phyloP scores from a whole-genome alignment of 1,140 invertebrate species.

The Oppia nitens region DNA sequence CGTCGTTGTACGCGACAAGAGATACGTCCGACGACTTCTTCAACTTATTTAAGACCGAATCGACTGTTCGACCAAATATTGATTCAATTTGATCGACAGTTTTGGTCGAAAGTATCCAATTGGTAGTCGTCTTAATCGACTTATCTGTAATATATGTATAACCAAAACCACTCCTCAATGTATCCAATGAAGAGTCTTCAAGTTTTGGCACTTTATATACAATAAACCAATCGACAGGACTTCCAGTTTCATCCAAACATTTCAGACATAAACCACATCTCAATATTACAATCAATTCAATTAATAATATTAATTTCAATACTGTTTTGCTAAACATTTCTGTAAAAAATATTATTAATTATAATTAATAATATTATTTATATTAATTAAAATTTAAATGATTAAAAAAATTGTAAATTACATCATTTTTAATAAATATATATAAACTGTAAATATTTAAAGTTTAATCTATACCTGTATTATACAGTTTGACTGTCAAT shows the following conservation, averaged over 20 bases:
- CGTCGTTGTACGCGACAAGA: neutral
- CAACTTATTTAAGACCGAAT: constrained; percentile 8
- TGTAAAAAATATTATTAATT: neutral
- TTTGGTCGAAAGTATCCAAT: constrained; percentile 14
- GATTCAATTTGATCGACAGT: constrained; percentile 11
- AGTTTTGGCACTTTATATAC: constrained; percentile 22
- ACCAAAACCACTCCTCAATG: constrained; percentile 11
- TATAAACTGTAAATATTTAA: too few species aligned
- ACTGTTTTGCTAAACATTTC: neutral
- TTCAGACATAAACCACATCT: too few species aligned
- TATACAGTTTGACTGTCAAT: too few species aligned
- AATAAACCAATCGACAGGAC: constrained; percentile 18
- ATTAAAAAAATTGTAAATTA: too few species aligned
- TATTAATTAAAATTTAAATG: too few species aligned
- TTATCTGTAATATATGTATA: constrained; percentile 16
- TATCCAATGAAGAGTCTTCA: neutral
- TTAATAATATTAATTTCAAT: neutral
- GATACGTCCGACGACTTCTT: neutral
- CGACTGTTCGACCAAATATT: constrained; percentile 17
- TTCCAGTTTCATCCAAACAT: constrained; percentile 14
- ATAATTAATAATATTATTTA: too few species aligned
- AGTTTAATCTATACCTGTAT: too few species aligned
- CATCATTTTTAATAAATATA: too few species aligned
- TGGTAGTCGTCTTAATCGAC: too few species aligned
- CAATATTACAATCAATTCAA: neutral